Evolutionary conservation across 1,140 invertebrate species (phyloP).

Genomic region (Sipha flava): DNA sequence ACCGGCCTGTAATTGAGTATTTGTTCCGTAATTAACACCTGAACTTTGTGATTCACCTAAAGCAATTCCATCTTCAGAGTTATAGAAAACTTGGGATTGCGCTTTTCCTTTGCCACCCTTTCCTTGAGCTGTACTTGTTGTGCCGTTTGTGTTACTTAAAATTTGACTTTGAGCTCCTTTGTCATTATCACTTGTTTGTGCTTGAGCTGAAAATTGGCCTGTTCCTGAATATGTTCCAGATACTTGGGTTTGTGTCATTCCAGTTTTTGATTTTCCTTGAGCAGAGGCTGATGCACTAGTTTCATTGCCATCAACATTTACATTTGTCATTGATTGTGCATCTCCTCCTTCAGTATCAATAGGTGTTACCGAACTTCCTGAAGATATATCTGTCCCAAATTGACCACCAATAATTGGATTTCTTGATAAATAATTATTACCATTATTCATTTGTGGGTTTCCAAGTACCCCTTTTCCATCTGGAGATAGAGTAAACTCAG

Average conservation of each 20-base stretch:
- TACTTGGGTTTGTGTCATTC: conserved; percentile 67
- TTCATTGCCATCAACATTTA: conserved; percentile 57
- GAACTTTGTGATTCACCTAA: conserved; percentile 63
- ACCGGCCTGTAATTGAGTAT: conserved; percentile 66
- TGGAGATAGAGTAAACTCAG: too few species aligned
- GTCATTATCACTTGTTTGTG: conserved; percentile 63
- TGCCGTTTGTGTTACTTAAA: conserved; percentile 61
- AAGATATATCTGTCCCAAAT: neutral
- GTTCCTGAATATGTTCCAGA: conserved; percentile 63
- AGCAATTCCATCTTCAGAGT: conserved; percentile 61
- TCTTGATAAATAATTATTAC: neutral
- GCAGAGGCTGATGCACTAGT: conserved; percentile 64
- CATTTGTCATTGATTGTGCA: conserved; percentile 63
- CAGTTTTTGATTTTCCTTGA: conserved; percentile 60
- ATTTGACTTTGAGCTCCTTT: conserved; percentile 64
- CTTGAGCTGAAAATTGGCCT: conserved; percentile 70
- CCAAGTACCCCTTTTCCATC: neutral
- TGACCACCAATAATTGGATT: neutral
- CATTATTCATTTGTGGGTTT: neutral
- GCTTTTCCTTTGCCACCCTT: conserved; percentile 62
- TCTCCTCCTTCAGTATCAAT: conserved; percentile 43
- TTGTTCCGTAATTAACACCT: conserved; percentile 61
- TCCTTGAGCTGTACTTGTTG: conserved; percentile 63
- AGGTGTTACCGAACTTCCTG: neutral
- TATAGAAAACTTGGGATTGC: conserved; percentile 65